Evolutionary conservation across 2,888 invertebrate species (phyloP).

Genomic region (Aporophyla lueneburgensis): DNA sequence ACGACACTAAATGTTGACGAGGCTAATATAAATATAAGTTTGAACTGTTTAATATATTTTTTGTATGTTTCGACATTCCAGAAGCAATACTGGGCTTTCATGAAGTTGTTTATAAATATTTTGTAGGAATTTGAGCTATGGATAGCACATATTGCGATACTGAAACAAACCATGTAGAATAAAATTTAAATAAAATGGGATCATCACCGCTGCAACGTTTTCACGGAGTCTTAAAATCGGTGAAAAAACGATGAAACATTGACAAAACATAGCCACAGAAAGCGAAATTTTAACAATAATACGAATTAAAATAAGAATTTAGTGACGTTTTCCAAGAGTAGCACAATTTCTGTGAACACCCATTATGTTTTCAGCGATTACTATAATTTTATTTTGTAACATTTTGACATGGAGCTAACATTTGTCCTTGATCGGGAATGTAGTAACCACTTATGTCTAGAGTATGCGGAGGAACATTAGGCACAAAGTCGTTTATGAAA

Average conservation of each 20-base stretch:
- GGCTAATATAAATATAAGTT: no score
- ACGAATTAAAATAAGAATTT: slow-evolving; percentile 27
- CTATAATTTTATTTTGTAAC: slow-evolving; percentile 13
- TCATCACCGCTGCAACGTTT: fast-evolving
- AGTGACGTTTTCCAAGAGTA: not conserved
- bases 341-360: slow-evolving; percentile 38
- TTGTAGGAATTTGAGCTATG: no score
- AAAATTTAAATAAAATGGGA: not conserved
- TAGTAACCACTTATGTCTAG: not conserved
- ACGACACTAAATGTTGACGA: no score
- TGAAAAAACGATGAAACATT: not conserved
- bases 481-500: not conserved
- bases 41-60: no score
- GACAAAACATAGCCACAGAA: not conserved
- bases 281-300: slow-evolving; percentile 15
- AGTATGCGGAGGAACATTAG: not conserved
- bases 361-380: no score
- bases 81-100: no score
- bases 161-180: slow-evolving; percentile 6
- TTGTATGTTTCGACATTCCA: no score
- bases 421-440: not conserved
- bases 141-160: slow-evolving; percentile 8
- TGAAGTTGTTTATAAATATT: no score
- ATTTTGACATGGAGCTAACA: not conserved
- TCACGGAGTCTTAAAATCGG: not conserved